A percentile compares a stretch with the other conserved stretches of the same genome.
These are phyloP conservation scores for Agapornis roseicollis DNA, from an alignment of 2,113 vertebrate species.

Conservation along the genomic window DNA sequence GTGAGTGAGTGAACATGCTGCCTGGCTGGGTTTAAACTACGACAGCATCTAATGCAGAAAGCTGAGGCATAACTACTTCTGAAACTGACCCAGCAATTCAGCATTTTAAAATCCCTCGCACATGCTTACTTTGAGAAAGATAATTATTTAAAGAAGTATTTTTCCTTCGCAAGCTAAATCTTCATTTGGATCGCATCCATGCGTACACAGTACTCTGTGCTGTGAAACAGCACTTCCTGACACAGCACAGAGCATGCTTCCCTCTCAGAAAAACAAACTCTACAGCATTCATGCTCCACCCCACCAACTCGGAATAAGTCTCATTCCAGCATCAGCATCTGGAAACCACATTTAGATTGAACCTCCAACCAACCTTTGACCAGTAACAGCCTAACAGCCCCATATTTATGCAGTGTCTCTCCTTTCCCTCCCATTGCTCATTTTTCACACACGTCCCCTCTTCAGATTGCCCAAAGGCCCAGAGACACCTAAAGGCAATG, in stretches of 20 bases:
- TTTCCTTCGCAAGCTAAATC: not conserved
- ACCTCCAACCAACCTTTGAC: not conserved
- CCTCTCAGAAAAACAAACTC: not conserved
- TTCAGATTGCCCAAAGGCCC: not conserved
- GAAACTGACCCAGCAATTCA: not conserved
- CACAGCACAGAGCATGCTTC: rapidly evolving
- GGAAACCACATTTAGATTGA: not conserved
- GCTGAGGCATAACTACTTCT: not conserved
- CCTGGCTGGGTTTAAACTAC: no score
- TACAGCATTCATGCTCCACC: rapidly evolving
- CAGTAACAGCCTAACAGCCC: not conserved
- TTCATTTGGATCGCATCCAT: not conserved
- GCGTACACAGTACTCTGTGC: rapidly evolving
- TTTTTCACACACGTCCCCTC: not conserved
- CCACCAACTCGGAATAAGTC: not conserved
- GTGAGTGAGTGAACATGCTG: no score
- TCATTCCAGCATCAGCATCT: not conserved
- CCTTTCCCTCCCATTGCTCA: not conserved
- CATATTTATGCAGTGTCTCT: not conserved
- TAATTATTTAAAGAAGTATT: not conserved
- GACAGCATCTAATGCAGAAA: not conserved
- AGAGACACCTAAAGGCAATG: not conserved
- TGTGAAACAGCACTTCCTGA: not conserved
- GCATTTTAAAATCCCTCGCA: not conserved
- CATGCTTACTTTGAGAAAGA: not conserved